A percentile compares a stretch with the other conserved stretches of the same genome.
phyloP scores from a whole-genome alignment of 2,888 invertebrate species.

The Steinernema scapterisci region DNA sequence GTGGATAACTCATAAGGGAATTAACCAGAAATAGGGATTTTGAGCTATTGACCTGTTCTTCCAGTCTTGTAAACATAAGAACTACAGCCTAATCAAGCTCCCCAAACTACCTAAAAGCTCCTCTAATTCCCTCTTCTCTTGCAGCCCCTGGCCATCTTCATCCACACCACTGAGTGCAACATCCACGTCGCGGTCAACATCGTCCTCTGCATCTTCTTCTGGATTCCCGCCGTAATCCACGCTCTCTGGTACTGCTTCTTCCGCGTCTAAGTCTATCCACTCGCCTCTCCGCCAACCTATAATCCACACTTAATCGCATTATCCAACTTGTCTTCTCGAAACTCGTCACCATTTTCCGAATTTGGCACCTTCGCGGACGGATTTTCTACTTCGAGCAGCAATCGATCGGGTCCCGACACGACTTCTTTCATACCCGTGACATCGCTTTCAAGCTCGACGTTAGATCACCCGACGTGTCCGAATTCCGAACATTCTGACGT shows the following conservation, averaged over 20 bases:
- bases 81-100: background rate
- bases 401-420: constrained; percentile 20
- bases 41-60: too few species aligned
- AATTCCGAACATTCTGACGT: background rate
- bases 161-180: constrained; percentile 61
- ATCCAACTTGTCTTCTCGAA: background rate
- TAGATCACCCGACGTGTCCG: constrained; percentile 12
- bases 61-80: background rate
- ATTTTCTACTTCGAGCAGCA: constrained; percentile 3
- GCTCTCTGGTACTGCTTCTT: constrained; percentile 63
- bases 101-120: background rate
- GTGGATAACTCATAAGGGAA: too few species aligned
- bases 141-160: constrained; percentile 62
- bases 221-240: constrained; percentile 57
- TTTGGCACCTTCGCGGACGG: constrained; percentile 8
- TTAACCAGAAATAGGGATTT: too few species aligned
- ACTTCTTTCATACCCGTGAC: background rate
- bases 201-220: constrained; percentile 61
- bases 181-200: constrained; percentile 60
- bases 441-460: constrained; percentile 1
- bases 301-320: background rate
- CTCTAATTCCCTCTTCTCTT: constrained; percentile 8
- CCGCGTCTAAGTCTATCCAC: constrained; percentile 45
- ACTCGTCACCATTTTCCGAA: background rate
- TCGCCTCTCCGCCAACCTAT: background rate